These are phyloP conservation scores for Mycteria americana DNA, from an alignment of 2,797 vertebrate genomes.

Conservation along the genomic window DNA sequence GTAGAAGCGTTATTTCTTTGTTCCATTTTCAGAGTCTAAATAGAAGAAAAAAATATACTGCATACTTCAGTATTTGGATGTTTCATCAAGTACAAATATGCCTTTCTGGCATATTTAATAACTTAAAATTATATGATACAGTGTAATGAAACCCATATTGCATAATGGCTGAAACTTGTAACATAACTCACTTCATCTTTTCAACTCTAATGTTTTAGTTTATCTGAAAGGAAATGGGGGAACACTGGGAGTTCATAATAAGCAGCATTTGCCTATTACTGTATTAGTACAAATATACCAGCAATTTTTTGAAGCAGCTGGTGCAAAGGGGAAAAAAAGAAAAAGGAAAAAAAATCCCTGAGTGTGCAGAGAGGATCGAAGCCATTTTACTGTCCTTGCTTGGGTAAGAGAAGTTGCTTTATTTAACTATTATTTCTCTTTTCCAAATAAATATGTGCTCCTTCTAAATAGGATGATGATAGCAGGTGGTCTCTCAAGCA, in stretches of 20 bases:
- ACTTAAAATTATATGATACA: background rate
- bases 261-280: background rate
- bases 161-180: background rate
- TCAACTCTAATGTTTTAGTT: slow-evolving; percentile 32
- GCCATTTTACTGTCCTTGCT: slow-evolving; percentile 15
- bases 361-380: background rate
- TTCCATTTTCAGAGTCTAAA: slow-evolving; percentile 9
- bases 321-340: background rate
- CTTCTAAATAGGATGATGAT: slow-evolving; percentile 56
- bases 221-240: background rate
- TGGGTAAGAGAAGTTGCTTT: background rate
- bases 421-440: slow-evolving; percentile 51
- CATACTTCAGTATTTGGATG: slow-evolving; percentile 5
- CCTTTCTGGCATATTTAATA: slow-evolving; percentile 30
- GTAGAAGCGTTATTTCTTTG: slow-evolving; percentile 32
- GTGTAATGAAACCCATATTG: background rate
- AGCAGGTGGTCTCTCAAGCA: slow-evolving; percentile 66
- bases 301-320: background rate
- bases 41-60: background rate
- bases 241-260: background rate
- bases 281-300: background rate
- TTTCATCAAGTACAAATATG: slow-evolving; percentile 50
- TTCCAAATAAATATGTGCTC: slow-evolving; percentile 48
- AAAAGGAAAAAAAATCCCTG: background rate
- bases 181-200: slow-evolving; percentile 34